Evolutionary conservation across 2,888 invertebrate species (phyloP), one percentile per base, ranked within the genome.

Genomic region (Cheilosia grossa): DNA sequence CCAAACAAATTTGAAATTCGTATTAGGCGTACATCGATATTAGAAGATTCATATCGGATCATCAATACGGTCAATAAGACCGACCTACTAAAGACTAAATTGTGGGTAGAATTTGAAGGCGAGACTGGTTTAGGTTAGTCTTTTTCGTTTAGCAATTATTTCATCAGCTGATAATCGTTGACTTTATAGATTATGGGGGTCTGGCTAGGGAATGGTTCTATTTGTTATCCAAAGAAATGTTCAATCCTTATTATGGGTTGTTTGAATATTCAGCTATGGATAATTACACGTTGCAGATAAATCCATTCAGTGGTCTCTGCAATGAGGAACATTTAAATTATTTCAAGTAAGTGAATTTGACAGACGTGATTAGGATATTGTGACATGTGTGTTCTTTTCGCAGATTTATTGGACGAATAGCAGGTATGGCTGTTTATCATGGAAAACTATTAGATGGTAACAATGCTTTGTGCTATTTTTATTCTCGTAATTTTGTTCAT

Each of bases 231-330:
- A 98, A 98, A 92, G 99, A 99, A 93, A 99, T 99, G 98, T 99
- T 99, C 93, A 99, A 99, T 94, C 99, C 99, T 0, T 99, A 99
- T 92, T 99, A 99, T 93, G 99, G 99, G 0, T 94, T 99, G 70
- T 99, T 99, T 93, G 99, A 99, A 93, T 99, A 99, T 94, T 99
- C 99, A 1, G 99, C 99, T 5, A 98, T 98, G 99, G 99, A 99
- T 92, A 99, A 99, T 93, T 99, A 99, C 92, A 99, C 99, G 21
- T 94, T 99, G 69, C 99, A 99, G 94, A 99, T 99, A 89, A 99
- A 99, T 93, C 98, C 99, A 82, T 96, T 97, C 92, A 99, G 99
- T 86, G 99, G 98, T 42, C 94, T 99, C 82, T 98, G 98, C 92
- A 99, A 99, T 91, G 99, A 99, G 92, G 98, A 99, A 89, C 99